A percentile compares a stretch with the other conserved stretches of the same genome.
phyloP scores from a whole-genome alignment of 2,797 vertebrate species.

The Gadopsis marmoratus region DNA sequence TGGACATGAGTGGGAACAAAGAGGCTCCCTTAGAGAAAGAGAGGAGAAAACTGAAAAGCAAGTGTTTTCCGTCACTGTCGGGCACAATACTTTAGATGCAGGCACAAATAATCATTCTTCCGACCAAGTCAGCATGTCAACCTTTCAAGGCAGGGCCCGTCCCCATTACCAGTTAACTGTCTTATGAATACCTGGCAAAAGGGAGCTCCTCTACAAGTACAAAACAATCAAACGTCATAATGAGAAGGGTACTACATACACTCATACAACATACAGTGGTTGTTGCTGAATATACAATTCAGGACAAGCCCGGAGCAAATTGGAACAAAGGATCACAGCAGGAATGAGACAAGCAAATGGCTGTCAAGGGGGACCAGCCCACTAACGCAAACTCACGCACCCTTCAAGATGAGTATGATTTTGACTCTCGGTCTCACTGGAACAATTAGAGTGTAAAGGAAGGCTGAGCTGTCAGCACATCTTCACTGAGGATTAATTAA shows the following conservation, averaged over 20 bases:
- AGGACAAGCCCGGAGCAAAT: constrained; percentile 45
- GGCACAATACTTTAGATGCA: constrained; percentile 13
- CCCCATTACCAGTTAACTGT: not conserved
- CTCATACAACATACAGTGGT: not conserved
- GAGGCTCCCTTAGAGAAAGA: not conserved
- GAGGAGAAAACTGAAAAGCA: not conserved
- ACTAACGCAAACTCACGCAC: constrained; percentile 58
- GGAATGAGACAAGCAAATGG: constrained; percentile 55
- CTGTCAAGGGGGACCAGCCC: constrained; percentile 48
- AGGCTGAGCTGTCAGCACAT: constrained; percentile 72
- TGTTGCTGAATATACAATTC: constrained; percentile 26
- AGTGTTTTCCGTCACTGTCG: not conserved
- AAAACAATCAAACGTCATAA: constrained; percentile 4
- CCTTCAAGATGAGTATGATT: constrained; percentile 69
- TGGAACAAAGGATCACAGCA: constrained; percentile 39
- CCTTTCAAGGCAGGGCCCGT: constrained; percentile 15
- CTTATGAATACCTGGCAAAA: constrained; percentile 16
- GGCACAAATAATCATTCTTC: constrained; percentile 8
- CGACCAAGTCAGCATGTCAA: not conserved
- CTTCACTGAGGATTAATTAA: constrained; percentile 74
- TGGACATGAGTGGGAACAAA: constrained; percentile 7
- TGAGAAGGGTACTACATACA: not conserved
- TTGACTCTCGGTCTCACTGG: constrained; percentile 73
- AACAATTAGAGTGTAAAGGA: constrained; percentile 76
- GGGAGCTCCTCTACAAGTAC: not conserved